Evolutionary conservation across 35 echinoderm and acorn worm genomes (phyloP), one percentile per base, ranked within the genome.

Genomic region (Stichopus chloronotus): DNA sequence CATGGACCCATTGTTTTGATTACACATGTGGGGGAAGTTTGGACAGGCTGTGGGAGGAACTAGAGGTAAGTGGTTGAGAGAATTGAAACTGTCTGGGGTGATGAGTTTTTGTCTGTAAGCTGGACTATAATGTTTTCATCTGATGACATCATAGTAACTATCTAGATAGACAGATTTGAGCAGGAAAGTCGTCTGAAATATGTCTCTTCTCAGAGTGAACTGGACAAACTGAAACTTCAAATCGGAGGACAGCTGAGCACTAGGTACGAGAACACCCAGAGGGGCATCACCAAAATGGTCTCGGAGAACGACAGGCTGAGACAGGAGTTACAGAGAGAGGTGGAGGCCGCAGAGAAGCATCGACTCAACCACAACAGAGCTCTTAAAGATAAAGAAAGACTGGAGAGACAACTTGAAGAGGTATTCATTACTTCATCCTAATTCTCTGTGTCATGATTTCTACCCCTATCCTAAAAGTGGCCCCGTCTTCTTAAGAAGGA

Each of bases 191-290:
- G 4, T 74, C 6, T 24, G 17, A 6, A 83, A 3, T 11, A 89
- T 78, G 11, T 87, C 61, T 56, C 22, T 11, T 92, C 76, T 25
- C 58, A 99, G 97, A 71, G 72, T 61, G 95, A 99, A 83, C 92
- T 99, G 5, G 86, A 96, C 19, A 99, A 95, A 54, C 55, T 96
- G n/a, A 94, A 94, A 30, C 92, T 95, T 55, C 94, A 96, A 59
- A 59, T 95, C 25, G 97, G 97, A 11, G 97, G 97, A 72, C 97
- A 99, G 84, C 95, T 99, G 43, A 95, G 93, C 9, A 93, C 90
- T 8, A 92, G 97, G 19, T 99, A 99, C 72, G 97, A 99, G 92
- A 99, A 92, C 87, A 96, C 95, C 5, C 95, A 99, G 86, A 94
- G 91, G 43, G 97, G 97, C 5, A 91, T 96, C 3, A 90, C 95